Conservation (phyloP, 2,888 invertebrate genomes). For the Drosophila lutescens region DNA sequence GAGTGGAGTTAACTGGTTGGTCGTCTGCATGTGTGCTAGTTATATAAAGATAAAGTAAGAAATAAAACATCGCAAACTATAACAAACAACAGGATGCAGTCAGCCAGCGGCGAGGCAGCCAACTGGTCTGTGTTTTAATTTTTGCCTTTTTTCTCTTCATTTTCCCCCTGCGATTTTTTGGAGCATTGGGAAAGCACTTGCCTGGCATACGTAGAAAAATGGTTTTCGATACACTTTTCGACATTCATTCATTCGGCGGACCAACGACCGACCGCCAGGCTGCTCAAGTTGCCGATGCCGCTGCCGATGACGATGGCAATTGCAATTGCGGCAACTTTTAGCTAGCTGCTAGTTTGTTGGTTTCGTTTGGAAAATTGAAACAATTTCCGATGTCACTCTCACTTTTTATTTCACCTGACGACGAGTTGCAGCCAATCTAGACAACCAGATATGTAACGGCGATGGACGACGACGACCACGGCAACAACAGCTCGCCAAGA, state of each 20-base stretch:
- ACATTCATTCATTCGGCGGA: conserved; percentile 81
- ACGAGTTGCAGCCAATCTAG: conserved; percentile 69
- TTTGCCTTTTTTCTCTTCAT: conserved; percentile 2
- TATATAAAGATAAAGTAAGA: conserved; percentile 77
- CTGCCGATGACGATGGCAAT: conserved; percentile 52
- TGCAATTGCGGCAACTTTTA: conserved; percentile 65
- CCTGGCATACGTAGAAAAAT: conserved; percentile 66
- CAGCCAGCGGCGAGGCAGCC: conserved; percentile 46
- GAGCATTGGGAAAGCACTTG: conserved; percentile 51
- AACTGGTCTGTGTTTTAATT: conserved; percentile 47
- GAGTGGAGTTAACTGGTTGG: conserved; percentile 17
- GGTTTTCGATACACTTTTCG: conserved; percentile 82
- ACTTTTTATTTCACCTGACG: conserved; percentile 79
- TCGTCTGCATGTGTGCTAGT: conserved; percentile 54
- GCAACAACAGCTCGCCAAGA: conserved; percentile 58
- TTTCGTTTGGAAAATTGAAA: conserved; percentile 82
- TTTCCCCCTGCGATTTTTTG: conserved; percentile 16
- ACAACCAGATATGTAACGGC: conserved; percentile 75
- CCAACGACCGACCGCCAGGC: conserved; percentile 31
- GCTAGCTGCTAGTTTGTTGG: conserved; percentile 52
- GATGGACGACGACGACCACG: conserved; percentile 46
- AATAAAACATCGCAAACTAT: conserved; percentile 75
- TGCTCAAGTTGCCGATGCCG: conserved; percentile 21
- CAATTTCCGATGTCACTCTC: conserved; percentile 84
- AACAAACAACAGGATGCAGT: conserved; percentile 78